Evolutionary conservation across 2,113 vertebrate genomes (phyloP), one percentile per base, ranked within the genome.

Genomic region (Crotophaga sulcirostris): DNA sequence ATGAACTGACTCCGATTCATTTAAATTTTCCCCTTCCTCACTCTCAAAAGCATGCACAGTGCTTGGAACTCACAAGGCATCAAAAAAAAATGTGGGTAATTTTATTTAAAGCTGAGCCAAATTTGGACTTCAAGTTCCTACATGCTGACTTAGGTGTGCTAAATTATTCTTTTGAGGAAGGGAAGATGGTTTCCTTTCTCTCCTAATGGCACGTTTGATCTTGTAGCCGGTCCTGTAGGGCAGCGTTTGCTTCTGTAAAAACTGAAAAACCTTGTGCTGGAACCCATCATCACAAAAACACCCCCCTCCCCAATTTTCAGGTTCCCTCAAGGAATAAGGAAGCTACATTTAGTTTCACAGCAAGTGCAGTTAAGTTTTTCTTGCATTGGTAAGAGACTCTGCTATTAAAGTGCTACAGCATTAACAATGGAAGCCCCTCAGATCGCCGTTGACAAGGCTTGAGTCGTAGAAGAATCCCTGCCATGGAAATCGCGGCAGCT

Each of bases 401-500:
- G 1, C 42, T 68, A 31, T 52, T 58, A 52, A 62, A 54, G 19
- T 12, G n/a, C 29, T 23, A 13, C 8, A 1, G 0, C 29, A 34
- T 60, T n/a, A 59, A n/a, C 28, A 42, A 28, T 56, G 47, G 69
- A 72, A 77, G 26, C 36, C 42, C 11, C 45, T 70, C 26, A 7
- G 23, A 31, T 26, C 0, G 2, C 15, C 33, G 36, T 38, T 45
- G 34, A 21, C 20, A 72, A 45, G 7, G 24, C 25, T 9, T 6
- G 9, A 54, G 3, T 2, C 1, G 2, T 9, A 47, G 1, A 0
- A 52, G 60, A 76, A n/a, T 33, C 13, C 17, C 36, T 6, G 10
- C 11, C 10, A 1, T 7, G 11, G 34, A 21, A 70, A 88, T 23
- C 1, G 0, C 4, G 7, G 29, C 36, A 40, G 16, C 38, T 23